Percentiles rank a stretch among this genome's conserved stretches.
These are phyloP conservation scores for Microctenopoma stevenorrisi DNA, from an alignment of 2,797 vertebrate species.

Conservation along the genomic window DNA sequence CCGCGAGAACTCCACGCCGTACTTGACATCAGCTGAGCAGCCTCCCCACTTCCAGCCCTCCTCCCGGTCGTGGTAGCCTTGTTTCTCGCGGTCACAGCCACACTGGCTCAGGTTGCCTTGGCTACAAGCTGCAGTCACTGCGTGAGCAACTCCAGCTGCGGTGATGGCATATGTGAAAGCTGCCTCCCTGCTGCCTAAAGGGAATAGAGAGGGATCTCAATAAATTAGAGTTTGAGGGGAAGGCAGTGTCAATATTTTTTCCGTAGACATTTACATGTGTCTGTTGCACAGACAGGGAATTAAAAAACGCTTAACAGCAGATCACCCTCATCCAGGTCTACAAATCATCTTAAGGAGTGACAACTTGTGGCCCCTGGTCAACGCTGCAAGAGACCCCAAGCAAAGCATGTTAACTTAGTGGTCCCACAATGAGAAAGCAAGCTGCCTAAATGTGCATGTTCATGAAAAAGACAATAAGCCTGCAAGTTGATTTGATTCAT, in stretches of 20 bases:
- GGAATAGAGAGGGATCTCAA: slow-evolving; percentile 39
- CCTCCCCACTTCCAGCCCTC: slow-evolving; percentile 99
- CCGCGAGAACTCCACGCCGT: slow-evolving; percentile 96
- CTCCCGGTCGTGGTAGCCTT: slow-evolving; percentile 96
- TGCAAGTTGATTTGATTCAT: not conserved
- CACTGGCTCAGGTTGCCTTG: slow-evolving; percentile 98
- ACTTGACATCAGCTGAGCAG: slow-evolving; percentile 97
- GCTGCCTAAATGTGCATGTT: no score
- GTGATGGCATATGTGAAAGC: slow-evolving; percentile 99
- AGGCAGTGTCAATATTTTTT: slow-evolving; percentile 1
- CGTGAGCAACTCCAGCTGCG: slow-evolving; percentile 94
- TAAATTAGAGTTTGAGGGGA: slow-evolving; percentile 3
- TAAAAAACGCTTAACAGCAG: not conserved
- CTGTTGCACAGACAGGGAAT: not conserved
- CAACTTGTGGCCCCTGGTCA: no score
- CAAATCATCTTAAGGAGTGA: no score
- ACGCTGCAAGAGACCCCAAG: no score
- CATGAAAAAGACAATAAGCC: no score
- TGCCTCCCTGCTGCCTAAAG: slow-evolving; percentile 95
- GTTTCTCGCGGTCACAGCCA: slow-evolving; percentile 97
- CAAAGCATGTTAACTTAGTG: no score
- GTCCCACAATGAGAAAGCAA: no score
- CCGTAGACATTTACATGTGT: not conserved
- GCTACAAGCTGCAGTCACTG: slow-evolving; percentile 95
- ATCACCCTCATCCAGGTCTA: no score